A percentile compares a stretch with the other conserved stretches of the same genome.
These are phyloP conservation scores for Brienomyrus longianalis DNA, from an alignment of 2,113 vertebrate species.

Conservation along the genomic window DNA sequence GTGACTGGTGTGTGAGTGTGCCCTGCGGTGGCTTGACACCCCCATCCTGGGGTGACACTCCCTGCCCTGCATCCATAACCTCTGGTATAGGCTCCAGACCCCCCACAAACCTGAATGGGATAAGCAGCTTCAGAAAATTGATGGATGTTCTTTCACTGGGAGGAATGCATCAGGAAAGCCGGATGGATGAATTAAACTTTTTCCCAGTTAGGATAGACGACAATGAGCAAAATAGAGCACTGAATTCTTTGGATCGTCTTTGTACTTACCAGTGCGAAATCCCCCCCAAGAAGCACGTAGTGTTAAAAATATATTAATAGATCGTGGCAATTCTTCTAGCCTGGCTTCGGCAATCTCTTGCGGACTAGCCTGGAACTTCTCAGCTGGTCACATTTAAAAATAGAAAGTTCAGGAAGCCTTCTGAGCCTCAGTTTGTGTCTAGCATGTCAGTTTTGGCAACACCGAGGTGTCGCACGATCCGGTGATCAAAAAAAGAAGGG, in stretches of 20 bases:
- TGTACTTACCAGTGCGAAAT: not conserved
- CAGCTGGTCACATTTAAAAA: not conserved
- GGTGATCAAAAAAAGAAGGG: not conserved
- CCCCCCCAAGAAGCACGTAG: not conserved
- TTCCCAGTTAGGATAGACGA: not conserved
- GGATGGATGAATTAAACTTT: not conserved
- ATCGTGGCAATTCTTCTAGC: not conserved
- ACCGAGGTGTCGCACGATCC: not conserved
- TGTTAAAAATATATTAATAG: not conserved
- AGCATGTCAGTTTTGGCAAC: not conserved
- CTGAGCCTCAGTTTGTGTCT: not conserved
- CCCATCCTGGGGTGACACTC: too few species aligned
- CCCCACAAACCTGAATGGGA: too few species aligned
- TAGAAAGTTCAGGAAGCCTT: not conserved
- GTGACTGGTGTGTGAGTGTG: too few species aligned
- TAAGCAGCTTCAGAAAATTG: too few species aligned
- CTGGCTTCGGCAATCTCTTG: not conserved
- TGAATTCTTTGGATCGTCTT: slow-evolving; percentile 19
- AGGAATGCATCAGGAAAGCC: not conserved
- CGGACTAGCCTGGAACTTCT: not conserved
- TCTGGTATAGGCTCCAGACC: too few species aligned
- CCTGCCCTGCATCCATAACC: too few species aligned
- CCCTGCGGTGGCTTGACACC: too few species aligned
- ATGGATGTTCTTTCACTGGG: not conserved
- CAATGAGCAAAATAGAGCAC: slow-evolving; percentile 25